Conservation (phyloP, 2,797 vertebrate genomes). For the Pipistrellus pipistrellus region DNA sequence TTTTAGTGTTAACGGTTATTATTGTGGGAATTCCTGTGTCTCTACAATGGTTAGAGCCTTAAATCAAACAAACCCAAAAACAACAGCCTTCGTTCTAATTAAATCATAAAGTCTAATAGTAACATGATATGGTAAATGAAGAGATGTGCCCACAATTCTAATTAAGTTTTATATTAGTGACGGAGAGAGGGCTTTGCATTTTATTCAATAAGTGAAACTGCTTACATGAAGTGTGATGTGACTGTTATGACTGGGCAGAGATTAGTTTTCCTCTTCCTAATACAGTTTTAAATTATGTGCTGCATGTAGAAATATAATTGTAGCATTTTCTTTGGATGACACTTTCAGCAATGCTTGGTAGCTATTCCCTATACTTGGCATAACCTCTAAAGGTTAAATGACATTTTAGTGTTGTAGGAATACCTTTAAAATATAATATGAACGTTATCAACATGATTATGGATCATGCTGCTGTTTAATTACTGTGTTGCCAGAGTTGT, state of each 20-base stretch:
- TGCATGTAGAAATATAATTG: neutral
- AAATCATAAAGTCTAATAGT: conserved; percentile 49
- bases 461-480: neutral
- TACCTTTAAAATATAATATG: neutral
- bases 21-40: neutral
- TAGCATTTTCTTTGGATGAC: neutral
- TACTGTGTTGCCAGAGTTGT: neutral
- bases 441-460: neutral
- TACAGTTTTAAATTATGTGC: neutral
- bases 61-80: neutral
- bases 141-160: conserved; percentile 32
- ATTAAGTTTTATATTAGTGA: conserved; percentile 7
- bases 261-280: neutral
- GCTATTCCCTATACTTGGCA: neutral
- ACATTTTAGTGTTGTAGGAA: conserved; percentile 26
- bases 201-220: conserved; percentile 28
- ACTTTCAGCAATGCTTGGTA: neutral
- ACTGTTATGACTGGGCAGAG: neutral
- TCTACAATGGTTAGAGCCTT: neutral
- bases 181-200: conserved; percentile 6
- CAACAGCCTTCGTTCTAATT: conserved; percentile 32
- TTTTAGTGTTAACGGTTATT: neutral
- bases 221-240: neutral
- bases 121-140: conserved; percentile 41
- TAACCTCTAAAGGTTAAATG: conserved; percentile 55